Evolutionary conservation across 2,797 vertebrate genomes (phyloP), one percentile per base, ranked within the genome.

Genomic region (Hippoglossus hippoglossus): DNA sequence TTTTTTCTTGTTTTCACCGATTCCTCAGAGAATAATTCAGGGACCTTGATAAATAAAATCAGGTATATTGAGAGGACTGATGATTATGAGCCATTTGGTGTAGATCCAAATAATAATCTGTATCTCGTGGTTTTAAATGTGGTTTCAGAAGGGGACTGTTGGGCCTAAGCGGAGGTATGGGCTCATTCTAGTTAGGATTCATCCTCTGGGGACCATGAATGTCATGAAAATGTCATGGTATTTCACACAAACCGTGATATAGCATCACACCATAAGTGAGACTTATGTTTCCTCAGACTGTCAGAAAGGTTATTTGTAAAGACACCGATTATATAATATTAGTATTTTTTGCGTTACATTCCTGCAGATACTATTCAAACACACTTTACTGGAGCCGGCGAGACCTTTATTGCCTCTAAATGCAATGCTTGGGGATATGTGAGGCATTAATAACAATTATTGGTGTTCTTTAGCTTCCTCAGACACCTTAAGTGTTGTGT

Each of bases 361-460:
- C 15, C 46, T 63, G 19, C 59, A 34, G 22, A 26, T 3, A 31
- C 22, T 13, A 36, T 36, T 70, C 11, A 63, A 31, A 28, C 28
- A 68, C 18, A 64, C 22, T 28, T 65, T 25, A 51, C 60, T 59
- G 13, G 26, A 47, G 28, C 11, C 6, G n/a, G 34, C 24, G 61
- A 70, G 63, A 58, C 26, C 57, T 67, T 56, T 63, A 82, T 81
- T 65, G 67, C 75, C 53, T 82, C 71, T 89, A 83, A 90, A 90
- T 67, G 58, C 71, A 77, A 80, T 73, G 80, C 80, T 86, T 80
- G 67, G 71, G 83, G 79, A 89, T 77, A 87, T 86, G 56, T 60
- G 25, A 69, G n/a, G 71, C 81, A 92, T 92, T 93, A 92, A 92
- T 93, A 92, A 92, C 87, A 93, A 90, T 95, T 94, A 93, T 92